Base-by-base conservation (phyloP, 2,888 invertebrate species). In the Meghimatium bilineatum region DNA sequence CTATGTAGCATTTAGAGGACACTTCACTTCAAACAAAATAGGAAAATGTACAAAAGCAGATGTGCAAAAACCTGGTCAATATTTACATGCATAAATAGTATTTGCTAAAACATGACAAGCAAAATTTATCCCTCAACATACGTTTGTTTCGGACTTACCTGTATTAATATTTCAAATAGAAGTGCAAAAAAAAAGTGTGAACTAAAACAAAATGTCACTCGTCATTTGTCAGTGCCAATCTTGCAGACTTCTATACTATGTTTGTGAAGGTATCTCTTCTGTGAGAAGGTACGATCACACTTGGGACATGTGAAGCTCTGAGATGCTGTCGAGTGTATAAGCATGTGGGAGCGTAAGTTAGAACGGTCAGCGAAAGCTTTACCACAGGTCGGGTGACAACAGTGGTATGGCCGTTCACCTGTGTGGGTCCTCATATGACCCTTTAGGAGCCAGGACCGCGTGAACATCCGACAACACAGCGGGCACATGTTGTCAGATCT, bases 351-450 rank as follows among this genome's bases (percentile, higher is more conserved):
- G 12, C 93, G 87, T 56, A 93, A 88, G 84, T 93, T 93, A 10
- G 93, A 93, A 80, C 92, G 92, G 86, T 93, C 93, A 0, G 93
- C 93, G 86, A 93, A 93, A 1, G 92, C 91, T 82, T 91, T 92
- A 67, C 88, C 89, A 85, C 93, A 93, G 14, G 89, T 89, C 10
- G 88, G 87, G 52, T 91, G 86, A 0, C 88, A 88, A 85, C 93
- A 93, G 38, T 87, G 86, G 85, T 90, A 93, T 0, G 93, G 93
- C 17, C 91, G 85, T 81, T 93, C 93, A 0, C 93, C 93, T 0
- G 93, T 93, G 85, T 93, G 93, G 5, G 91, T 93, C 23, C 93
- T 86, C 89, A 93, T 89, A 86, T 93, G 93, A 0, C 93, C 93
- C 81, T 93, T 93, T 26, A 93, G 88, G 12, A 93, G 90, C 93